Base-by-base conservation (phyloP, 1,140 invertebrate species). In the Cecropterus lyciades region DNA sequence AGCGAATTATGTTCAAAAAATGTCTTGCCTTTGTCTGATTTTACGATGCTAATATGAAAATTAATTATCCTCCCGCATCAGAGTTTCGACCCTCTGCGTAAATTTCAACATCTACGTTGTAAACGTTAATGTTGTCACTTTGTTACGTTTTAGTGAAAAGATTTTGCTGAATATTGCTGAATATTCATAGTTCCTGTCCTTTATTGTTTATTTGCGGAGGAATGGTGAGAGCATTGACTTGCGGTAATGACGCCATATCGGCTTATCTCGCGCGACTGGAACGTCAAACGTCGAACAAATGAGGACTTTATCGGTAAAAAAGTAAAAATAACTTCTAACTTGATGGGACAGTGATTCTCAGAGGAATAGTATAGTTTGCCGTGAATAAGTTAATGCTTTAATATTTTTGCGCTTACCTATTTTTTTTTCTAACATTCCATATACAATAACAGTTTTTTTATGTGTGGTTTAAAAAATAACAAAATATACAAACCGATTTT, bases 1-100 rank as follows among this genome's bases (percentile, higher is more conserved):
- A 24, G 45, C 46, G 46, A 62, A 62, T 62, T 51, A 62, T 62
- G 59, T 62, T 62, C 43, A 60, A 60, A 60, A 56, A 60, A 49
- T 60, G 57, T 60, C 57, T 49, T 15, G 14, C 46, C 15, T 62
- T 48, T 16, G 46, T 40, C 46, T 37, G 30, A 62, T 27, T 51
- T 62, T 62, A 51, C 48, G 30, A 24, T 49, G 59, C 46, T 62
- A 51, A 60, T 62, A 62, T 62, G 59, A 51, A 62, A 62, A 62
- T 62, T 62, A 62, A 62, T 62, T 62, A 51, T 49, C 59, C 13
- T 20, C 46, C 13, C 59, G 46, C 45, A 49, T 60, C 57, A 37
- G 16, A 51, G 59, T 15, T 40, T 33, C 46, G 15, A 16, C 30
- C 30, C 46, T 37, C 46, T 40, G 45, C 57, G 30, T 51, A 37